Base-by-base conservation (phyloP, 2,888 invertebrate species). In the Omphaloscelis lunosa region DNA sequence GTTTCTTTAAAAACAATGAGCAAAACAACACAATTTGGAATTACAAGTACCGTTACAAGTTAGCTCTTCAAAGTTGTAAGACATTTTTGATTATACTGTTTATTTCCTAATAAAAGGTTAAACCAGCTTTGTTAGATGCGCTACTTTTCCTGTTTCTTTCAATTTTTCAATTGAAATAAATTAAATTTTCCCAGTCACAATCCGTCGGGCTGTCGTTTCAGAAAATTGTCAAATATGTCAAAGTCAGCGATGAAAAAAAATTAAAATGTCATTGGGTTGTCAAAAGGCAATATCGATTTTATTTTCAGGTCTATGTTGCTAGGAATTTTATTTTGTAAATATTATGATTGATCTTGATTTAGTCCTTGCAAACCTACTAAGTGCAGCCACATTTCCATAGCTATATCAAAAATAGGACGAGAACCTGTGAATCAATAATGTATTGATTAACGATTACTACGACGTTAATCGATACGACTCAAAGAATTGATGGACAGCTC, bases 21-120 rank as follows among this genome's bases (percentile, higher is more conserved):
- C 29, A 39, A 58, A 63, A 56, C 39, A 63, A 76, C 53, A 61
- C 23, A 59, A 75, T 12, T 34, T 15, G 59, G 2, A 58, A 58
- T 51, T 58, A 84, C 89, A 79, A 34, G 23, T 51, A 92, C 97
- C 97, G 90, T 93, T 95, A 93, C 96, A 96, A 87, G 95, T 96
- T 91, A 97, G 92, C 88, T 97, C 97, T 84, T 97, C 97, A 84
- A 97, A 97, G 91, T 96, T 97, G 69, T 94, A 89, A 29, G 90
- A 91, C 92, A 92, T 91, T 65, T 76, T 80, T 29, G 20, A 34
- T 53, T 59, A 27, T 12, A 34, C 20, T 2, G 12, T 61, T 69
- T 48, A 48, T 51, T 34, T 58, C 17, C 29, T 41, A 41, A 17
- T 12, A 27, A 29, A n/a, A 39, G 45, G n/a, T 79, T 58, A 20